A percentile compares a stretch with the other conserved stretches of the same genome.
Evolutionary conservation across 2,888 invertebrate genomes (phyloP).

Genomic region (Piscicola geometra): DNA sequence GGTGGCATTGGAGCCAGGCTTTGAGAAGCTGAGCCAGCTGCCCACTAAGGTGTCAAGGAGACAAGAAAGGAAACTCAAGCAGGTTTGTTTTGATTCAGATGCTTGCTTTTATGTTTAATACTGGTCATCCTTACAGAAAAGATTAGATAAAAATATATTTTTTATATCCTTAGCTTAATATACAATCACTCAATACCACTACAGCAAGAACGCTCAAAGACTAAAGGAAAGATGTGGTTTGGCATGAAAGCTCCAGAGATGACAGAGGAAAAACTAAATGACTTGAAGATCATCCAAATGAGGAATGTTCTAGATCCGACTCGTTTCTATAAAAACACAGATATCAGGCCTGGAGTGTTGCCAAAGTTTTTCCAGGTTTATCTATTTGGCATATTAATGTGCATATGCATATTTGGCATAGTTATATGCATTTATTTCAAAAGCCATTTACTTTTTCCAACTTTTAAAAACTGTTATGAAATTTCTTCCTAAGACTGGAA

Average conservation of each 20-base stretch:
- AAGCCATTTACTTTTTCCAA: too few relatives aligned
- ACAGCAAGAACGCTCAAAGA: slow-evolving; percentile 66
- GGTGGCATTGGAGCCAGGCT: slow-evolving; percentile 28
- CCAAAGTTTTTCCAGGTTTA: slow-evolving; percentile 80
- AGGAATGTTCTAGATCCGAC: slow-evolving; percentile 84
- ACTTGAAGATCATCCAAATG: slow-evolving; percentile 85
- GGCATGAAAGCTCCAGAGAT: slow-evolving; percentile 81
- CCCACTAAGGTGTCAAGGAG: slow-evolving; percentile 24
- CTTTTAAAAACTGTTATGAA: slow-evolving; percentile 3
- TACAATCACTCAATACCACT: too few relatives aligned
- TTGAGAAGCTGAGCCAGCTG: slow-evolving; percentile 30
- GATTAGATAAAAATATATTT: neutral
- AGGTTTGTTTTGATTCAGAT: too few relatives aligned
- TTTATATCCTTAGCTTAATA: neutral
- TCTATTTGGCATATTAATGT: neutral
- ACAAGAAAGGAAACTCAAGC: slow-evolving; percentile 13
- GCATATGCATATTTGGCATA: too few relatives aligned
- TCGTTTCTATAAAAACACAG: slow-evolving; percentile 88
- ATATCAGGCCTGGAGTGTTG: slow-evolving; percentile 65
- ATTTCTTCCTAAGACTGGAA: slow-evolving; percentile 56
- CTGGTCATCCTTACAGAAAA: neutral
- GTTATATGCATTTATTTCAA: too few relatives aligned
- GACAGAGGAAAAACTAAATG: slow-evolving; percentile 79
- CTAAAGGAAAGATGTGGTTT: slow-evolving; percentile 83
- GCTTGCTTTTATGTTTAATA: neutral